Evolutionary conservation across 2,797 vertebrate genomes (phyloP), one percentile per base, ranked within the genome.

Genomic region (Mormyrops attenuatus): DNA sequence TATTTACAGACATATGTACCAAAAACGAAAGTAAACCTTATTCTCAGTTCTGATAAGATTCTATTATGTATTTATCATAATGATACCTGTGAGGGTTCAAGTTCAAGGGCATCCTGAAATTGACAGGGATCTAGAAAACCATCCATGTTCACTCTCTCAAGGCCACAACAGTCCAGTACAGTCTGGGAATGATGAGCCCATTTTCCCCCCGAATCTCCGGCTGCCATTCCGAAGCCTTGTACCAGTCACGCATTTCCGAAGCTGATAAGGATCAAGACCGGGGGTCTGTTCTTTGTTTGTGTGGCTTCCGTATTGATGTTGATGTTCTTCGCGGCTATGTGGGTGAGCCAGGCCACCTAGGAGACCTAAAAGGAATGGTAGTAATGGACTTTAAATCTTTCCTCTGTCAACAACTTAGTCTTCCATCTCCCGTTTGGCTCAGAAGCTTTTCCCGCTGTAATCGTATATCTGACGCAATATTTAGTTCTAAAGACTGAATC

Each of bases 351-450:
- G 86, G 52, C 86, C 86, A 87, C 86, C 86, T 87, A 20, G 34
- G 53, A 57, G 86, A 41, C 86, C 52, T 87, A 57, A 44, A 17
- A 41, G 86, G 4, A 87, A 52, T 38, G 20, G 86, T n/a, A 87
- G 86, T 57, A 87, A 87, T 87, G 86, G 49, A 87, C 86, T 87
- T 60, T 87, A 87, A 87, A 87, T 87, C 86, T 57, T 52, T 60
- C 17, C 50, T 34, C 86, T 87, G 86, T 87, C 53, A 38, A 87
- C 86, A 87, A 49, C 49, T 57, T 38, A 87, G 52, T 26, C 52
- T 87, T 50, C 44, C 49, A 85, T 85, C 9, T 50, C 82, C 44
- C 38, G 53, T 87, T 87, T 87, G 57, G 52, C 50, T 87, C 85
- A 57, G 85, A 34, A 53, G 52, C 52, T 44, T 87, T 52, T 87